Percentiles rank a stretch among this genome's conserved stretches.
Evolutionary conservation across 2,113 vertebrate species (phyloP).

Genomic region (Pteruthius melanotis): DNA sequence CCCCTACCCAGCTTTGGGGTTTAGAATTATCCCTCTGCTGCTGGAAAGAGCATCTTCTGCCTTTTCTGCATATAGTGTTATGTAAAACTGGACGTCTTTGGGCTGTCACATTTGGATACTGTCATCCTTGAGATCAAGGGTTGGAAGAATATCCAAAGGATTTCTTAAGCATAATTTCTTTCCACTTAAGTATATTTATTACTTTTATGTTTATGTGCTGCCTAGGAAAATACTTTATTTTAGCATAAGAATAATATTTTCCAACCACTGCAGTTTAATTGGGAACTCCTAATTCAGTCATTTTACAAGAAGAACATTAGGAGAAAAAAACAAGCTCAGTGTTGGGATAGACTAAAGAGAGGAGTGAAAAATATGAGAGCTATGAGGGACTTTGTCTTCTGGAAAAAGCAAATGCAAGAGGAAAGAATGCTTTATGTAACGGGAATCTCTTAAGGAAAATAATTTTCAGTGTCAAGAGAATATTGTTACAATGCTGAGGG

Average conservation of each 20-base stretch:
- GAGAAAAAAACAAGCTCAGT: neutral
- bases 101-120: constrained; percentile 13
- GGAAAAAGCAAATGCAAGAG: neutral
- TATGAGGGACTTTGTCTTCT: neutral
- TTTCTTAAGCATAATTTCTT: constrained; percentile 33
- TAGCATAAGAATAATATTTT: constrained; percentile 43
- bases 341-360: neutral
- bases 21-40: neutral
- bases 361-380: neutral
- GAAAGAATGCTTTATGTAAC: neutral
- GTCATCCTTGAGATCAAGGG: neutral
- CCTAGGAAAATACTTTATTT: constrained; percentile 48
- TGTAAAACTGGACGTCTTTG: neutral
- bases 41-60: neutral
- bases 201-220: constrained; percentile 27
- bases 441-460: neutral
- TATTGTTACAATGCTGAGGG: neutral
- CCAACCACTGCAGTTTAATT: constrained; percentile 36
- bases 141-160: constrained; percentile 11
- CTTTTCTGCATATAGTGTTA: neutral
- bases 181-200: constrained; percentile 48
- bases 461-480: neutral
- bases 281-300: constrained; percentile 28
- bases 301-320: neutral
- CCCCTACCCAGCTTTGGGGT: neutral